Percentiles rank a stretch among this genome's conserved stretches.
These are phyloP conservation scores for Lamellibrachia satsuma DNA, from an alignment of 2,888 invertebrate species.

Conservation along the genomic window DNA sequence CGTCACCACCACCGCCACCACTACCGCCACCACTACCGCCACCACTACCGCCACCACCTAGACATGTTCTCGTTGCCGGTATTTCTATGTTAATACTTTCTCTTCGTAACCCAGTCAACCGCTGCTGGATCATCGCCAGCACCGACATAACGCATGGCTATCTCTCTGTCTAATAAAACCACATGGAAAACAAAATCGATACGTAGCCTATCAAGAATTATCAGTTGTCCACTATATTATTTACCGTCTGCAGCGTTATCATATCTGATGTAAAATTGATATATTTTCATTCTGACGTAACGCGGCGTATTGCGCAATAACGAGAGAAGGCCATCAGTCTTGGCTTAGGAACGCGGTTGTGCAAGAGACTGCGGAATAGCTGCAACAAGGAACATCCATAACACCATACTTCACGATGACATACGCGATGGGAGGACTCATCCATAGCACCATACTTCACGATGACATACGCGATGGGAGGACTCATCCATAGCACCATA, in stretches of 20 bases:
- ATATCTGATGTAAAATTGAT: background rate
- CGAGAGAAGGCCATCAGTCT: background rate
- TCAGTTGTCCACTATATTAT: background rate
- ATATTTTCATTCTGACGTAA: background rate
- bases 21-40: background rate
- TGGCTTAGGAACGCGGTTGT: background rate
- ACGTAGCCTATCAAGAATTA: background rate
- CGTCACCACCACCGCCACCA: background rate
- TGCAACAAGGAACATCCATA: background rate
- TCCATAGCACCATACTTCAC: too few species aligned
- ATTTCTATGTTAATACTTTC: background rate
- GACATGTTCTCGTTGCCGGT: background rate
- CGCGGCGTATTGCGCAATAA: background rate
- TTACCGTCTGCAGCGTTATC: background rate
- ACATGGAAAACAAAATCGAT: background rate
- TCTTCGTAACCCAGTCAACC: background rate
- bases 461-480: too few species aligned
- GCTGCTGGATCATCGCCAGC: background rate
- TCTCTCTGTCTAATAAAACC: background rate
- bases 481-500: too few species aligned
- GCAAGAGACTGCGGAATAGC: background rate
- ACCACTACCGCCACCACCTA: background rate
- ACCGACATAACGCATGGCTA: background rate
- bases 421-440: too few species aligned
- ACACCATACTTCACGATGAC: too few species aligned